These are phyloP conservation scores for Alentia gelatinosa DNA, from an alignment of 2,888 invertebrate species.

Conservation along the genomic window DNA sequence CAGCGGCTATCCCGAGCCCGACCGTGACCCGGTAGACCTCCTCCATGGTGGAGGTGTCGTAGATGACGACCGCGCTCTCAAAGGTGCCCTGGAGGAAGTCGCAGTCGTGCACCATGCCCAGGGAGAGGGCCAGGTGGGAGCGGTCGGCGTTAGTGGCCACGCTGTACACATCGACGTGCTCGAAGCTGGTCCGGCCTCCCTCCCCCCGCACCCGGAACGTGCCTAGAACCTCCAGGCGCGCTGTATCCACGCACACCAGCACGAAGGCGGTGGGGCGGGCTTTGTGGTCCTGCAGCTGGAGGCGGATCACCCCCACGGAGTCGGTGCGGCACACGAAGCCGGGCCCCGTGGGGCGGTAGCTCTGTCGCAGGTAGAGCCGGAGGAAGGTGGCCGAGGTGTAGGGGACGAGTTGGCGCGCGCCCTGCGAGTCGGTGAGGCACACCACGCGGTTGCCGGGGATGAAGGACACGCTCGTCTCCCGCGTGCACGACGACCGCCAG, in stretches of 20 bases:
- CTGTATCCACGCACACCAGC: background rate
- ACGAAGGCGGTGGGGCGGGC: background rate
- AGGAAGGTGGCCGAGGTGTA: background rate
- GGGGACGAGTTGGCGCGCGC: background rate
- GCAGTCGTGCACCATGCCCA: slow-evolving; percentile 5
- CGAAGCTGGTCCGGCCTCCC: background rate
- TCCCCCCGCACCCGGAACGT: background rate
- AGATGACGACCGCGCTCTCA: slow-evolving; percentile 24
- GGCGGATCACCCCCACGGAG: background rate
- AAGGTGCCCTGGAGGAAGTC: slow-evolving; percentile 15
- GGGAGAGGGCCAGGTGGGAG: background rate
- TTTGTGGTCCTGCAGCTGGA: background rate
- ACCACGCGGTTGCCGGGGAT: slow-evolving; percentile 10
- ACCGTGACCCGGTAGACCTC: background rate
- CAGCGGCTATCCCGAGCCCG: background rate
- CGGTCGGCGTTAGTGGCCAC: background rate
- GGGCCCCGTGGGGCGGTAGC: background rate
- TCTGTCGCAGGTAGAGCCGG: background rate
- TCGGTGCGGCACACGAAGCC: background rate
- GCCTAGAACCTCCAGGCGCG: background rate
- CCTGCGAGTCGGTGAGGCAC: background rate
- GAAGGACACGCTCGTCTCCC: background rate
- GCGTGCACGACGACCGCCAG: slow-evolving; percentile 1
- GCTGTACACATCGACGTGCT: slow-evolving; percentile 9
- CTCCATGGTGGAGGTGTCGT: background rate